Evolutionary conservation across 2,888 invertebrate species (phyloP), one percentile per base, ranked within the genome.

Genomic region (Aplocera efformata): DNA sequence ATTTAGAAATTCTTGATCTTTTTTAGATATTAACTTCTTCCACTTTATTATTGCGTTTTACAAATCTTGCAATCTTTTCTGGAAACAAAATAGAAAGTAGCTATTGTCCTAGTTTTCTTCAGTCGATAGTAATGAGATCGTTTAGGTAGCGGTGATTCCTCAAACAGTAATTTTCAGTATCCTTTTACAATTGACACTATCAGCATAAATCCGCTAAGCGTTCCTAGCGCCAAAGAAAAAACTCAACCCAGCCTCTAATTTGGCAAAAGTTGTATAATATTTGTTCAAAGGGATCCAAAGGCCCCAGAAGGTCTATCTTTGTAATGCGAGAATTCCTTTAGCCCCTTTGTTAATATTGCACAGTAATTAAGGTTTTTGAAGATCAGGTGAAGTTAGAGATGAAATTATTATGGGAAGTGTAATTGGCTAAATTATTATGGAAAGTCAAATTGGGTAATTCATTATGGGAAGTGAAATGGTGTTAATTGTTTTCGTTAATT

Each of bases 261-360:
- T 54, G 26, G 38, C 50, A 45, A 48, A 53, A 50, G 50, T 53
- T 53, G 53, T 48, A 47, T 38, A 42, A 42, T 48, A 46, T 46
- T 47, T 49, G 51, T 37, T 45, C 42, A 51, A 51, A 53, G 42
- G 13, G 13, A 17, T 17, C 13, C 13, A 5, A 17, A 38, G 45
- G 32, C 40, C 53, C 46, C 46, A 7, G 37, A 22, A 39, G 53
- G 44, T 30, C 43, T 41, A 51, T 54, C 50, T 50, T 49, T 44
- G 53, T 56, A 58, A 58, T 49, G 41, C 46, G 53, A 48, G 42
- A 45, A 50, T 47, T 50, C 46, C 38, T 49, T 48, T 34, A 38
- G 36, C 41, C 50, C 38, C 38, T 52, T 50, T 29, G 33, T 53
- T 48, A 53, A 50, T 50, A 58, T 48, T 50, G 47, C 36, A 42